These are phyloP conservation scores for Pachycephala philippinensis DNA, from an alignment of 2,113 vertebrate species.

Conservation along the genomic window DNA sequence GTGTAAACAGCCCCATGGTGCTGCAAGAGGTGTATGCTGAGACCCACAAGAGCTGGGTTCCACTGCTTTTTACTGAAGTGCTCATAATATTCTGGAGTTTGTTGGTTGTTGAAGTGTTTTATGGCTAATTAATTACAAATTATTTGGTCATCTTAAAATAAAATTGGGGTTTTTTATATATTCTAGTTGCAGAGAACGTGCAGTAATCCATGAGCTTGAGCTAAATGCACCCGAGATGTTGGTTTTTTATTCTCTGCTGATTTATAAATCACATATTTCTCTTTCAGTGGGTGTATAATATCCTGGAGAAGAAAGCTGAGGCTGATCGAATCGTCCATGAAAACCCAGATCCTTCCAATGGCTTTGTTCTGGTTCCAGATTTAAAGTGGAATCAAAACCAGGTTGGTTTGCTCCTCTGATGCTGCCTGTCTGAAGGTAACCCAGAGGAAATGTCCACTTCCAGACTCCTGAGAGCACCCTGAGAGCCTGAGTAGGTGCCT, in stretches of 20 bases:
- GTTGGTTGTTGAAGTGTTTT: not conserved
- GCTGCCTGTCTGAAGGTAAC: not conserved
- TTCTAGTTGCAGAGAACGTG: not conserved
- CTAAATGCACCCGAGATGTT: not conserved
- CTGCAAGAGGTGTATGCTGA: not conserved
- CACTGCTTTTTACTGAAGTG: not conserved
- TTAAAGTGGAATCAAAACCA: conserved; percentile 97
- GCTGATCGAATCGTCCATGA: conserved; percentile 85
- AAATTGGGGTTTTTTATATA: accelerated
- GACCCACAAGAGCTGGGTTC: not conserved
- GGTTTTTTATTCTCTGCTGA: not conserved
- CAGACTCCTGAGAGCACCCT: not conserved
- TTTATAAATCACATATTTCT: not conserved
- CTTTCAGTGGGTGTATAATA: conserved; percentile 95
- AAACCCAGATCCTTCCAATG: conserved; percentile 80
- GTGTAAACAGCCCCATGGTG: not conserved
- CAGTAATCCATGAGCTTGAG: not conserved
- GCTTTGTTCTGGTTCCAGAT: conserved; percentile 92
- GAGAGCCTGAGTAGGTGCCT: not conserved
- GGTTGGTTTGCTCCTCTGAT: conserved; percentile 62
- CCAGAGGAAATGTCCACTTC: not conserved
- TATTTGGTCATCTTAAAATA: not conserved
- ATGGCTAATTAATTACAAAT: not conserved
- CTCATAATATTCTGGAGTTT: not conserved
- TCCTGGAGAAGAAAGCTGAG: conserved; percentile 95